These are phyloP conservation scores for Phalanger gymnotis DNA, from an alignment of 2,797 vertebrate genomes.

Conservation along the genomic window DNA sequence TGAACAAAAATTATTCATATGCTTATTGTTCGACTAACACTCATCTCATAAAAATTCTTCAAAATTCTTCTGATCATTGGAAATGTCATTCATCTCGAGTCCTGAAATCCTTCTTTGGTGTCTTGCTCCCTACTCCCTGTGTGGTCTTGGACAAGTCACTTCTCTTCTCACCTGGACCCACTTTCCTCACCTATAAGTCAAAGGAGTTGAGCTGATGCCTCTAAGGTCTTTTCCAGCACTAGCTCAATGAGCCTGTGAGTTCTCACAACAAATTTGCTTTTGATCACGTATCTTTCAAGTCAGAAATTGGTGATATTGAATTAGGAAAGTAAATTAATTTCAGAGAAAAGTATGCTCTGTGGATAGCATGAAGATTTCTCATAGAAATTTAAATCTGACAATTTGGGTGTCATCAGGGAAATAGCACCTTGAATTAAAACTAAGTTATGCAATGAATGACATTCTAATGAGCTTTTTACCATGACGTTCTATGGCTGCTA, in stretches of 20 bases:
- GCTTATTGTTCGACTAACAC: neutral
- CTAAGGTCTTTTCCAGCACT: neutral
- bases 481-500: neutral
- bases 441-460: slow-evolving; percentile 8
- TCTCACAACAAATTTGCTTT: slow-evolving; percentile 30
- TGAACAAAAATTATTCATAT: neutral
- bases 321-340: slow-evolving; percentile 28
- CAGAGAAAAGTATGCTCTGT: slow-evolving; percentile 48
- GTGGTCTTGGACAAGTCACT: neutral
- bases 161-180: slow-evolving; percentile 26
- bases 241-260: slow-evolving; percentile 30
- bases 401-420: neutral
- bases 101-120: neutral
- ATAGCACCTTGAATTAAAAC: slow-evolving; percentile 32
- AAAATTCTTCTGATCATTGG: slow-evolving; percentile 23
- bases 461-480: slow-evolving; percentile 1
- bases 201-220: slow-evolving; percentile 29
- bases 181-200: slow-evolving; percentile 12
- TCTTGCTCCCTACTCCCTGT: neutral
- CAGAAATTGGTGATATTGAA: slow-evolving; percentile 5
- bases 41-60: slow-evolving; percentile 20
- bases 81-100: neutral
- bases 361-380: slow-evolving; percentile 17
- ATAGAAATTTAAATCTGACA: slow-evolving; percentile 42
- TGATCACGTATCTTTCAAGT: slow-evolving; percentile 35